Percentiles rank a stretch among this genome's conserved stretches.
These are phyloP conservation scores for Forbesichthys agassizii DNA, from an alignment of 2,113 vertebrate species.

Conservation along the genomic window DNA sequence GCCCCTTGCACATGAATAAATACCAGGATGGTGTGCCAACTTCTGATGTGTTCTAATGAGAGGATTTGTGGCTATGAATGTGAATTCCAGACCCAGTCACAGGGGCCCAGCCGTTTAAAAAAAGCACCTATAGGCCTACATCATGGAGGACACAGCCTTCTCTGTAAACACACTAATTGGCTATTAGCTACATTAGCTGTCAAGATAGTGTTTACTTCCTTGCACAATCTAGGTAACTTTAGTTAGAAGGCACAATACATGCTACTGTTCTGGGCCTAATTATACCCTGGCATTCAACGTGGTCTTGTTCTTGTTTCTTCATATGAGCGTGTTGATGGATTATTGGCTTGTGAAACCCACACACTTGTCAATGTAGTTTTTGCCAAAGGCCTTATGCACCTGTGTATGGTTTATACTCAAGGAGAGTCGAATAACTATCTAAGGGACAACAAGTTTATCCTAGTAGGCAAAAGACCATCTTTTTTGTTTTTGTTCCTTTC, in stretches of 20 bases:
- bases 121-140: conserved; percentile 19
- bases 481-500: no score
- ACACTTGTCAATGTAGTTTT: neutral
- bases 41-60: conserved; percentile 73
- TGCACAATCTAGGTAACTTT: conserved; percentile 9
- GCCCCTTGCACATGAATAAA: conserved; percentile 41
- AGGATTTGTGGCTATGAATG: conserved; percentile 7
- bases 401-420: no score
- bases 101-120: conserved; percentile 15
- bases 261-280: conserved; percentile 8
- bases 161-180: conserved; percentile 57
- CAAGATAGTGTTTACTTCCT: conserved; percentile 19
- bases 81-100: conserved; percentile 12
- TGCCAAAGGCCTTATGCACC: no score
- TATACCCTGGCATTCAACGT: no score
- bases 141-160: conserved; percentile 16
- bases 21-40: conserved; percentile 64
- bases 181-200: conserved; percentile 58
- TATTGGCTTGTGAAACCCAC: neutral
- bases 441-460: no score
- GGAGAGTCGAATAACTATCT: no score
- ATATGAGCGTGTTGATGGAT: neutral
- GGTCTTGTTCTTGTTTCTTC: neutral
- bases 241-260: conserved; percentile 15
- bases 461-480: no score